Evolutionary conservation across 2,888 invertebrate species (phyloP).

Genomic region (Drosophila kanekoi): DNA sequence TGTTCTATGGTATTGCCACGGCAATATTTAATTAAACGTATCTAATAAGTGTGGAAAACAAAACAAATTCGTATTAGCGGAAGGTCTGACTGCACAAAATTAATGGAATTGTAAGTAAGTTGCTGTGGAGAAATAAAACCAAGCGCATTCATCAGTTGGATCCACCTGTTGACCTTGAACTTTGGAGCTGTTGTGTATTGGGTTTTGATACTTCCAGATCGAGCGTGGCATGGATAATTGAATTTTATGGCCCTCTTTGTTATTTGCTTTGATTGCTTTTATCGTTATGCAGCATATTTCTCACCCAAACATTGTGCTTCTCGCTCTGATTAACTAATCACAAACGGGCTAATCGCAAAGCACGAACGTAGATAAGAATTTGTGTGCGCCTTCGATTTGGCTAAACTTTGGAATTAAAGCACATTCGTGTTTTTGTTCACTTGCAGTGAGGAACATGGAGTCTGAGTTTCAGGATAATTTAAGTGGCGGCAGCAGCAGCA

Average conservation of each 20-base stretch:
- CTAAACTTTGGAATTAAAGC: slow-evolving; percentile 65
- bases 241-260: slow-evolving; percentile 13
- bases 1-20: slow-evolving; percentile 14
- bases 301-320: neutral
- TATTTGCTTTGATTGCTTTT: slow-evolving; percentile 18
- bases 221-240: slow-evolving; percentile 19
- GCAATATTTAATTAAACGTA: slow-evolving; percentile 12
- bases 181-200: slow-evolving; percentile 31
- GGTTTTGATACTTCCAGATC: neutral
- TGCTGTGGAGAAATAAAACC: neutral
- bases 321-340: slow-evolving; percentile 48
- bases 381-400: neutral
- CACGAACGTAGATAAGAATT: slow-evolving; percentile 45
- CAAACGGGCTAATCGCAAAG: slow-evolving; percentile 23
- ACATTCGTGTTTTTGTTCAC: slow-evolving; percentile 31
- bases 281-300: slow-evolving; percentile 3
- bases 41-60: slow-evolving; percentile 5
- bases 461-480: slow-evolving; percentile 32
- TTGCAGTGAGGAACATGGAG: slow-evolving; percentile 56
- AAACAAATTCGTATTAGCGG: neutral
- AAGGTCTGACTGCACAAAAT: neutral
- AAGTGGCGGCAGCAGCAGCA: slow-evolving; percentile 30
- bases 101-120: slow-evolving; percentile 24
- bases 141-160: neutral
- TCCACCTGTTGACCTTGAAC: slow-evolving; percentile 55